Base-by-base conservation (phyloP, 2,888 invertebrate genomes). In the Acrobasis suavella region DNA sequence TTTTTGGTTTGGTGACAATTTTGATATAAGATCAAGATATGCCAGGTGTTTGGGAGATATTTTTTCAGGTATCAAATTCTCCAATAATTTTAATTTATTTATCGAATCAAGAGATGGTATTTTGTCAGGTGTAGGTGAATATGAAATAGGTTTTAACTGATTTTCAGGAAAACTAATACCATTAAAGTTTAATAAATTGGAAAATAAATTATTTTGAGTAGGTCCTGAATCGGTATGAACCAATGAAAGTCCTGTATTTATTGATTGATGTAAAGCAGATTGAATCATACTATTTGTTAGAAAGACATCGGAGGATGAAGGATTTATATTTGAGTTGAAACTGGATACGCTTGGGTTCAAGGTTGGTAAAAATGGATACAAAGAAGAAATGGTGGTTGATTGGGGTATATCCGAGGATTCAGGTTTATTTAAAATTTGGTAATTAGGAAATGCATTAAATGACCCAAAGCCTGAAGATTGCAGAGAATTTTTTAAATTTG, bases 191-290 rank as follows among this genome's bases (percentile, higher is more conserved):
- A 9, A 7, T 10, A 55, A 38, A 16, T 37, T 55, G 12, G 38
- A n/a, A 39, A 42, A 8, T 17, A 16, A 16, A 39, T 39, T 56
- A 39, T 56, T 56, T 56, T 9, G n/a, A n/a, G n/a, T n/a, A n/a
- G n/a, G n/a, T 49, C 15, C 39, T 56, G 17, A 17, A n/a, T 38
- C 39, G 1, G 37, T 56, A 10, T 39, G n/a, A 9, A 46, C 37
- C 10, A 15, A 37, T 14, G 49, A 15, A 10, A 10, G 37, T 37
- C 46, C 16, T 22, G 3, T 22, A 50, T 32, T 32, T 14, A 17
- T 9, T 39, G 22, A 17, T 38, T 56, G 42, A 2, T 6, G 42
- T 9, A 56, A 10, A 8, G 17, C 14, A 42, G 56, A 8, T 0
- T 17, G 17, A 2, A 0, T 22, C 9, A 22, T 9, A 46, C 22